Percentiles rank a stretch among this genome's conserved stretches.
phyloP scores from a whole-genome alignment of 2,113 vertebrate species.

The Pleuronectes platessa region DNA sequence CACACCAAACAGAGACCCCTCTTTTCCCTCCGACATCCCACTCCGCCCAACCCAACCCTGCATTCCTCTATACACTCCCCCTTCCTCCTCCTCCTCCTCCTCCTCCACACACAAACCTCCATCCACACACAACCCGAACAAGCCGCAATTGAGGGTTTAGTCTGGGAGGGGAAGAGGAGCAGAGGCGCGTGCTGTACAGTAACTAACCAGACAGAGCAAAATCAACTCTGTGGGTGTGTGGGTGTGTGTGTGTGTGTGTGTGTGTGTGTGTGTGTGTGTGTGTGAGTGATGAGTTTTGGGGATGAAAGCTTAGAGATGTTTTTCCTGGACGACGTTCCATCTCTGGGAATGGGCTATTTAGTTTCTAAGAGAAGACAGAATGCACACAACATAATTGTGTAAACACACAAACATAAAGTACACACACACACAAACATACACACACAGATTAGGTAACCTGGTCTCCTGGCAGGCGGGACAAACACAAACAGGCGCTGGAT shows the following conservation, averaged over 20 bases:
- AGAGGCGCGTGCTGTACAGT: slow-evolving; percentile 56
- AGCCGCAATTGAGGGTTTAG: slow-evolving; percentile 70
- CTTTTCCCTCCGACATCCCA: slow-evolving; percentile 60
- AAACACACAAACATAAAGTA: slow-evolving; percentile 3
- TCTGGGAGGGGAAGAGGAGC: slow-evolving; percentile 40
- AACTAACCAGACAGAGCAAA: slow-evolving; percentile 55
- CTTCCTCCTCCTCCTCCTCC: slow-evolving; percentile 11
- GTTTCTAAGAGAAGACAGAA: slow-evolving; percentile 39
- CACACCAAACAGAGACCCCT: slow-evolving; percentile 71
- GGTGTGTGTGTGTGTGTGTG: neutral
- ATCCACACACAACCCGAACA: slow-evolving; percentile 52
- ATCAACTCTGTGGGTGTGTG: slow-evolving; percentile 46
- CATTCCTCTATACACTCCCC: slow-evolving; percentile 66
- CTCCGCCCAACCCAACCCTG: slow-evolving; percentile 55
- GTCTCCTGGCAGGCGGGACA: slow-evolving; percentile 40
- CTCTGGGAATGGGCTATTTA: slow-evolving; percentile 45
- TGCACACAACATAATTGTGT: neutral
- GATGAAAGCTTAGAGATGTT: slow-evolving; percentile 65
- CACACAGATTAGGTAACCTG: slow-evolving; percentile 63
- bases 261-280: slow-evolving; percentile 24
- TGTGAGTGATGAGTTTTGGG: neutral
- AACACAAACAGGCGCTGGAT: slow-evolving; percentile 38
- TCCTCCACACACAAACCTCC: slow-evolving; percentile 30
- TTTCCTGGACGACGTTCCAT: slow-evolving; percentile 58
- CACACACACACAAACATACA: neutral